Evolutionary conservation across 92 coral and sea anemone species (phyloP), one percentile per base, ranked within the genome.

Genomic region (Siderastrea radians): DNA sequence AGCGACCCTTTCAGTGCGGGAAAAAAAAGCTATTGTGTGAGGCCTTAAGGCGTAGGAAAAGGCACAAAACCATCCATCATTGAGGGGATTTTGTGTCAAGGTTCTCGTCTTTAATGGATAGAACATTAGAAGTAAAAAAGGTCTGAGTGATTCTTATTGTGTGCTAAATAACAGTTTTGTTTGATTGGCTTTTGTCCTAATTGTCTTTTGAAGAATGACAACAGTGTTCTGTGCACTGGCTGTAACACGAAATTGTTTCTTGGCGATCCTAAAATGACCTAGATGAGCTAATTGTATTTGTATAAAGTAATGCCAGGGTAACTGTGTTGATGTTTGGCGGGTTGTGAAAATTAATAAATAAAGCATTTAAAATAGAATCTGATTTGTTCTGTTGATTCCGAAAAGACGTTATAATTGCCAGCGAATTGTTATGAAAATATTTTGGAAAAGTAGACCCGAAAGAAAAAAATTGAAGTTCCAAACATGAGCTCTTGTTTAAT

Each of bases 351-450:
- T 63, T 49, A 26, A 4, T 10, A 62, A 65, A 47, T 17, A 58
- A 79, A 79, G 55, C 1, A 48, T 44, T 77, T 61, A 46, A 48
- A 48, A 44, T n/a, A 54, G 19, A 53, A 46, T 69, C 45, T 16
- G 74, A 49, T 68, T 81, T 81, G 75, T 76, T 68, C 85, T 68
- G 75, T 43, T 68, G 67, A 57, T 44, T 70, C 17, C 85, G 54
- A 77, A 46, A 46, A 48, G 49, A 7, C 49, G 1, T 47, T 43
- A 57, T 1, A 57, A 15, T 6, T 2, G n/a, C 16, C 45, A 6
- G 80, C 44, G 68, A 78, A 46, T 13, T 47, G 47, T 48, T 49
- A 49, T 74, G 17, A 74, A 38, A 53, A 38, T 74, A 12, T 51
- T 51, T 74, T 53, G 51, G 49, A 26, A 51, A 16, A 74, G 62